These are phyloP conservation scores for Pachypsylla venusta DNA, from an alignment of 1,140 invertebrate genomes.

Conservation along the genomic window DNA sequence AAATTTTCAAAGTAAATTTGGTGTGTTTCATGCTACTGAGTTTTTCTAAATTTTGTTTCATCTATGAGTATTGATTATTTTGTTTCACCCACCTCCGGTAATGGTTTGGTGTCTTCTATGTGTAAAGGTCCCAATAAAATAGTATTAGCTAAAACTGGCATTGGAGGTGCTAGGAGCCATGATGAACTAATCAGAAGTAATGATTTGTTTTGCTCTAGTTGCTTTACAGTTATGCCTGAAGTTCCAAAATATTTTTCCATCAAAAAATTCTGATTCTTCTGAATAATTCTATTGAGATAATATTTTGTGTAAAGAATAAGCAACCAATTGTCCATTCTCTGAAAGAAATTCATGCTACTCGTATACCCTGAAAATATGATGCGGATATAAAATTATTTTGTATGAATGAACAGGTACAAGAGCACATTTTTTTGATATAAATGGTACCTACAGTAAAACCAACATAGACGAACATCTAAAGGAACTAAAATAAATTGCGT, in stretches of 20 bases:
- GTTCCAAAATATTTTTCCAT: slow-evolving; percentile 1
- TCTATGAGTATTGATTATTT: too few relatives aligned
- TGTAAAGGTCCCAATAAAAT: slow-evolving; percentile 34
- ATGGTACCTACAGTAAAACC: too few relatives aligned
- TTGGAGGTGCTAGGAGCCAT: slow-evolving; percentile 23
- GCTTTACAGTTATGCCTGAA: neutral
- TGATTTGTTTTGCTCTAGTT: neutral
- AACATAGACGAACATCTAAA: too few relatives aligned
- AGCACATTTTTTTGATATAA: too few relatives aligned
- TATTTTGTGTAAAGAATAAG: neutral
- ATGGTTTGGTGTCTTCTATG: slow-evolving; percentile 34
- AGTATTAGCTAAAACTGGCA: slow-evolving; percentile 28
- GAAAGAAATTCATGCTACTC: neutral
- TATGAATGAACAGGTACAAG: too few relatives aligned
- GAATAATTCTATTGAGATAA: neutral
- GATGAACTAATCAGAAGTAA: neutral
- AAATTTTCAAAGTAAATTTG: too few relatives aligned
- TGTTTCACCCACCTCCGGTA: slow-evolving; percentile 38
- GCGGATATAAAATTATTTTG: too few relatives aligned
- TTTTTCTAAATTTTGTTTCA: too few relatives aligned
- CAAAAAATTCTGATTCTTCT: neutral
- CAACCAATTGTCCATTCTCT: neutral
- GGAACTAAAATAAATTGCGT: neutral
- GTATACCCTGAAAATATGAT: neutral
- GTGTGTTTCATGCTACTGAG: too few relatives aligned